phyloP scores from a whole-genome alignment of 2,113 vertebrate genomes.

The Alaudala cheleensis region DNA sequence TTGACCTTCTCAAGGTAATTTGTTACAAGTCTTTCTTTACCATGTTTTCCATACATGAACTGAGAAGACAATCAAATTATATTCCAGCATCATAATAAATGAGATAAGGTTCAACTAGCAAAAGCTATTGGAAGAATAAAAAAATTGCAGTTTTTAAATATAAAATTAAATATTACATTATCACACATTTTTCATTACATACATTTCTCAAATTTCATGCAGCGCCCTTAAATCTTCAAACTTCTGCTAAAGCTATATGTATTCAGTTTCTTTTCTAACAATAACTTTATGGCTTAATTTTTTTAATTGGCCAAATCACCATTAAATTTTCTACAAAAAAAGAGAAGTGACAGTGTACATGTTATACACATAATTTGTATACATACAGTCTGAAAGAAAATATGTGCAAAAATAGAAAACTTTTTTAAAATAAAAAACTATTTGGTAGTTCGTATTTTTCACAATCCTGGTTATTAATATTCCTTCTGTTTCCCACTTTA shows the following conservation, averaged over 20 bases:
- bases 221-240: not conserved
- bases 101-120: not conserved
- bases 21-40: not conserved
- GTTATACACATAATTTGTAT: not conserved
- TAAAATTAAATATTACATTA: not conserved
- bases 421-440: not conserved
- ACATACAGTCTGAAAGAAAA: not conserved
- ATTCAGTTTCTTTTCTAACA: not conserved
- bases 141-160: not conserved
- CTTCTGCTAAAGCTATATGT: rapidly evolving
- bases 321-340: not conserved
- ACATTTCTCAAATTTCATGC: not conserved
- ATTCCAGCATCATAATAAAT: not conserved
- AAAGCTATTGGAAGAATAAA: not conserved
- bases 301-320: not conserved
- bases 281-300: not conserved
- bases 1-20: not conserved
- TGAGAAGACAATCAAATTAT: not conserved
- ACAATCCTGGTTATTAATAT: not conserved
- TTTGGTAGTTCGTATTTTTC: not conserved
- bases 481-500: not conserved
- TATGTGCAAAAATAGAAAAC: not conserved
- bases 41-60: not conserved
- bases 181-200: not conserved
- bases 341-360: not conserved